Evolutionary conservation across 2,113 vertebrate genomes (phyloP).

Genomic region (Ursus arctos): DNA sequence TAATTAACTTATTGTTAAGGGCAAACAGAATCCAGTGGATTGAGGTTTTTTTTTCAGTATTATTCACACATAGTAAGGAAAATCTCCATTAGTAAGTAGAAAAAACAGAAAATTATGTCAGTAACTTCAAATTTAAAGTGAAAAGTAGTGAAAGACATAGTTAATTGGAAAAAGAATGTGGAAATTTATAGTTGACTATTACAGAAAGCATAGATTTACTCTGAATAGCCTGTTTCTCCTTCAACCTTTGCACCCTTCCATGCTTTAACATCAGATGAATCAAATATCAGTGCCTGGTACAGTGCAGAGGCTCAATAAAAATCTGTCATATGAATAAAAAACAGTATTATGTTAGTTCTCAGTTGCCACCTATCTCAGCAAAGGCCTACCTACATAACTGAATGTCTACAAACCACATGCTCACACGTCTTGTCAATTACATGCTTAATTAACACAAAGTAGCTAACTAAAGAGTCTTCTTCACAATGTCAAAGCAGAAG

Average conservation of each 20-base stretch:
- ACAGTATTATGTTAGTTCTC: neutral
- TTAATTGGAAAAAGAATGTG: constrained; percentile 29
- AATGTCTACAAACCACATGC: constrained; percentile 30
- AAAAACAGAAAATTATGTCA: constrained; percentile 47
- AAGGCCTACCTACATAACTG: neutral
- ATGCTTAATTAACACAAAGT: constrained; percentile 64
- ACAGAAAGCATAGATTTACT: constrained; percentile 41
- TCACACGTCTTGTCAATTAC: constrained; percentile 21
- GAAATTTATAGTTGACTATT: neutral
- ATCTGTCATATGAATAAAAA: constrained; percentile 18
- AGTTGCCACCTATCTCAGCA: neutral
- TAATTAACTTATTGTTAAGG: constrained; percentile 65
- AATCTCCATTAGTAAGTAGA: constrained; percentile 35
- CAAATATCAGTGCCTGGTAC: neutral
- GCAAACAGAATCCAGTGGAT: constrained; percentile 33
- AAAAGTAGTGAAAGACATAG: constrained; percentile 41
- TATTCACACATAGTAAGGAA: constrained; percentile 11
- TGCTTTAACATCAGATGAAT: neutral
- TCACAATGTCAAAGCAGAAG: constrained; percentile 29
- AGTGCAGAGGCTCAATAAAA: neutral
- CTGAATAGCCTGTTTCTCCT: constrained; percentile 22
- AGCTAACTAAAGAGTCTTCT: constrained; percentile 29
- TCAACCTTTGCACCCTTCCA: constrained; percentile 46
- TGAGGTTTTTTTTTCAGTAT: neutral
- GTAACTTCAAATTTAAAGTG: constrained; percentile 44